Percentiles rank a stretch among this genome's conserved stretches.
Evolutionary conservation across 2,797 vertebrate species (phyloP).

Genomic region (Pseudomugil gertrudae): DNA sequence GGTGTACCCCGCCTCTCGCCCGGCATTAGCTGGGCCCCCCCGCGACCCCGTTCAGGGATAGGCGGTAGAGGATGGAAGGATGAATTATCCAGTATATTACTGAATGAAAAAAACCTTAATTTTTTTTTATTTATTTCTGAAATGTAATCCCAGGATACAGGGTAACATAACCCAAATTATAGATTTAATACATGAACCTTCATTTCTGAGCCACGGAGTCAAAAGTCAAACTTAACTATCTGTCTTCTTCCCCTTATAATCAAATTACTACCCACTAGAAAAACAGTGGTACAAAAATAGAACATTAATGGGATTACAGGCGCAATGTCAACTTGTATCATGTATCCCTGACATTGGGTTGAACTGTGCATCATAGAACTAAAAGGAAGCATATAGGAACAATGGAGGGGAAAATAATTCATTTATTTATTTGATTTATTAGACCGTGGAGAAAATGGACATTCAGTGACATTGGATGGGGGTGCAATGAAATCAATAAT

Average conservation of each 20-base stretch:
- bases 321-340: conserved; percentile 18
- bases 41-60: no score
- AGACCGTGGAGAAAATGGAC: not conserved
- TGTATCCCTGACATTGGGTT: conserved; percentile 11
- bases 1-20: no score
- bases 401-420: not conserved
- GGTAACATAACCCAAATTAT: conserved; percentile 7
- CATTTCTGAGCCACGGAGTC: conserved; percentile 25
- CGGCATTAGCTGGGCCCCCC: no score
- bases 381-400: not conserved
- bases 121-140: conserved; percentile 14
- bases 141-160: conserved; percentile 18
- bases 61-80: no score
- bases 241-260: conserved; percentile 21
- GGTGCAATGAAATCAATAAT: no score
- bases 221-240: conserved; percentile 33
- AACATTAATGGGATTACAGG: conserved; percentile 45
- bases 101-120: not conserved
- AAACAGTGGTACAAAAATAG: conserved; percentile 35
- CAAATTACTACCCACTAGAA: conserved; percentile 41
- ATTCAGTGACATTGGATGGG: not conserved
- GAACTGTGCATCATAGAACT: conserved; percentile 2
- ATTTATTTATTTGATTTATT: not conserved
- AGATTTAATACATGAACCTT: conserved; percentile 27
- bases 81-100: not conserved